These are phyloP conservation scores for Scopus umbretta DNA, from an alignment of 2,113 vertebrate genomes.

Conservation along the genomic window DNA sequence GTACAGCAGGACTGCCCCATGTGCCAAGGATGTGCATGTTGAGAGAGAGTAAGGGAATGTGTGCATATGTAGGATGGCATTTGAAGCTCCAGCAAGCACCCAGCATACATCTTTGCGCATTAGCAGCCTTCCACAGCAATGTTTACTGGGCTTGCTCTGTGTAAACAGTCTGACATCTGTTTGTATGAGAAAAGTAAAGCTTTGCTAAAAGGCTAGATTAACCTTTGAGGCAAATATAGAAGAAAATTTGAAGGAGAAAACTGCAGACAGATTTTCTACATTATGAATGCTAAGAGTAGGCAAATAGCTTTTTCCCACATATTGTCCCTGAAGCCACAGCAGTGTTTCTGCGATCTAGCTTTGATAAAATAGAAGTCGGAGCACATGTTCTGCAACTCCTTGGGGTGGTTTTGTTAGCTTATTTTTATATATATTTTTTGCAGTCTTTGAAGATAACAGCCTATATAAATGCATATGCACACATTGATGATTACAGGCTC, in stretches of 20 bases:
- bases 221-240: constrained; percentile 19
- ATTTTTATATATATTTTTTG: neutral
- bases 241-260: constrained; percentile 20
- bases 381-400: neutral
- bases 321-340: neutral
- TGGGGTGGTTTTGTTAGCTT: neutral
- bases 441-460: neutral
- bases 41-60: neutral
- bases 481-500: neutral
- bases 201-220: constrained; percentile 35
- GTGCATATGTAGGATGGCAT: neutral
- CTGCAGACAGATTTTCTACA: neutral
- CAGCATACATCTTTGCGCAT: neutral
- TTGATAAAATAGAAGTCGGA: neutral
- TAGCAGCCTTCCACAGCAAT: neutral
- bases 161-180: constrained; percentile 46
- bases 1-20: accelerated
- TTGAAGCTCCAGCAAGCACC: neutral
- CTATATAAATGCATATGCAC: neutral
- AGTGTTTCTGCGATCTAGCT: neutral
- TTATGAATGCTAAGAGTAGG: neutral
- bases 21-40: accelerated
- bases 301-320: neutral
- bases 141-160: neutral
- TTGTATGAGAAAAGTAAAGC: constrained; percentile 45